Evolutionary conservation across 2,113 vertebrate genomes (phyloP), one percentile per base, ranked within the genome.

Genomic region (Cyanoderma ruficeps): DNA sequence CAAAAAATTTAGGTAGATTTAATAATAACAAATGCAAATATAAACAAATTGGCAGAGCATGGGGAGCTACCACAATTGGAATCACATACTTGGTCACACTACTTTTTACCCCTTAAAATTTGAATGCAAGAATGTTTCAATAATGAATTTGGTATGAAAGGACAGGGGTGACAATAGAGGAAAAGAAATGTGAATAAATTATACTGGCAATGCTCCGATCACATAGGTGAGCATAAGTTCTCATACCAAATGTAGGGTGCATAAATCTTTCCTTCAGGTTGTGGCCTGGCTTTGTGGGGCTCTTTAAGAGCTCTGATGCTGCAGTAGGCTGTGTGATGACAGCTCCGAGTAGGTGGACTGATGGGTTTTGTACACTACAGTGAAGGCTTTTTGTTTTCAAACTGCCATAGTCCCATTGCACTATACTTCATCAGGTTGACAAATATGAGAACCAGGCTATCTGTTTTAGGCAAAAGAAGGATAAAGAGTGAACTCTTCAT

Each of bases 391-490:
- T 89, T 89, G 68, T 53, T 94, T 95, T 93, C 96, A 95, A 96
- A 90, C 83, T 94, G 83, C 85, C 92, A 88, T 5, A 93, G 87
- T 94, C 87, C 57, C 88, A 96, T 60, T 81, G 83, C 90, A 90
- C 85, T 89, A 92, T 41, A 86, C 71, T 90, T 96, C 76, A 94
- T 89, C 72, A 75, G 83, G 60, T 16, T 90, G 96, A 81, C 76
- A 95, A 89, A 87, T 87, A 87, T 52, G 61, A 94, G 90, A 95
- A 87, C 37, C 80, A 92, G 88, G 92, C 93, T 94, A 82, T 88
- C 89, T 90, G 83, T 92, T 97, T 87, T 63, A 96, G 87, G 95
- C 83, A 89, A 84, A 96, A 96, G 92, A 96, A 96, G 86, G 92
- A 90, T 80, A 86, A 86, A 88, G 79, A 78, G 77, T 93, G 93